Conservation (phyloP, 1,140 invertebrate species). For the Drosophila triauraria region DNA sequence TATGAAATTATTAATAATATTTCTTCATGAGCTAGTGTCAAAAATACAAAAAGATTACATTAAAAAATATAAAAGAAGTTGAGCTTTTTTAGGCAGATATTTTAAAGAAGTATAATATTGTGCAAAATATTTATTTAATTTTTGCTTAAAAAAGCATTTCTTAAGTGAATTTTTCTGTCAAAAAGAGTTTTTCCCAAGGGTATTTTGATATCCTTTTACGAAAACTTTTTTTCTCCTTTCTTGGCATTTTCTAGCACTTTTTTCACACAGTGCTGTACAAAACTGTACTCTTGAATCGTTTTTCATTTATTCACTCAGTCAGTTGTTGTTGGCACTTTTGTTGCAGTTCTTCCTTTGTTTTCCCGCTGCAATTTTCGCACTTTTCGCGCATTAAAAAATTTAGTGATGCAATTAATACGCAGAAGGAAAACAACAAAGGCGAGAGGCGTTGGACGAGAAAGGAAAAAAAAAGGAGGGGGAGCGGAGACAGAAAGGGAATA, state of each 20-base stretch:
- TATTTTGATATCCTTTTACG: neutral
- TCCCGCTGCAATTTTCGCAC: conserved; percentile 74
- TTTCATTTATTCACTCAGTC: conserved; percentile 50
- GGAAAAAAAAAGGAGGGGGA: conserved; percentile 1
- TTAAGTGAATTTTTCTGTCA: neutral
- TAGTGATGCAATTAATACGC: conserved; percentile 81
- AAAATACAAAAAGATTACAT: neutral
- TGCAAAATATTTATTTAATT: neutral
- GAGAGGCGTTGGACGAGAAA: neutral
- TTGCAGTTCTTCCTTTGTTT: conserved; percentile 57
- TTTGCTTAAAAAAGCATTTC: neutral
- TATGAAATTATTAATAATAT: neutral
- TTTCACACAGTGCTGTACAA: conserved; percentile 22
- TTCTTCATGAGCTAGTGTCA: neutral
- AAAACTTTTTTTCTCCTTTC: neutral
- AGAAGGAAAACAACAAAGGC: conserved; percentile 57
- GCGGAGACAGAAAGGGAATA: conserved; percentile 41
- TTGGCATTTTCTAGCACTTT: neutral
- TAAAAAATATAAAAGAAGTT: neutral
- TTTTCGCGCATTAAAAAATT: conserved; percentile 80
- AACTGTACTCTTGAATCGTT: conserved; percentile 65
- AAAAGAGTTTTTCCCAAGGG: neutral
- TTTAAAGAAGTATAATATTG: too few species aligned
- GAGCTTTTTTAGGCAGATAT: neutral
- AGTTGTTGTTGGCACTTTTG: conserved; percentile 26